phyloP scores from a whole-genome alignment of 1,140 invertebrate genomes.

The Drosophila sp. region DNA sequence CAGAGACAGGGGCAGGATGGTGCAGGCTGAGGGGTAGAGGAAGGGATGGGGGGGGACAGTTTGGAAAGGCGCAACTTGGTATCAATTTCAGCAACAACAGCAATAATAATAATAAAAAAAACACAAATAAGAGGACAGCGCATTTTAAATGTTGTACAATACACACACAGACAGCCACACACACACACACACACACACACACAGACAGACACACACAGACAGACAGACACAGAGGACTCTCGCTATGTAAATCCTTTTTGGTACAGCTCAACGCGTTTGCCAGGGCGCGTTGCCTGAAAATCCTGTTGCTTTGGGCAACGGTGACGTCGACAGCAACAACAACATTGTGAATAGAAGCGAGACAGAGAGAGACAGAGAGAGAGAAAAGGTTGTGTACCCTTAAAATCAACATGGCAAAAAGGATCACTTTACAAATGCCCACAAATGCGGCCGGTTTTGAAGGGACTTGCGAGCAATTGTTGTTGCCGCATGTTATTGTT shows the following conservation, averaged over 20 bases:
- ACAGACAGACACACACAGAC: not conserved
- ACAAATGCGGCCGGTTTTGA: slow-evolving; percentile 70
- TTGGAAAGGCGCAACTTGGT: slow-evolving; percentile 37
- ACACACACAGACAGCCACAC: slow-evolving; percentile 21
- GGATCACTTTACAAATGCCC: slow-evolving; percentile 79
- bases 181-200: slow-evolving; percentile 7
- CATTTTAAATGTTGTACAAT: slow-evolving; percentile 50
- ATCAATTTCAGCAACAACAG: slow-evolving; percentile 48
- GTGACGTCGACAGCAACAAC: slow-evolving; percentile 25
- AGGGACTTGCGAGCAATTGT: slow-evolving; percentile 32
- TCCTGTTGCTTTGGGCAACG: slow-evolving; percentile 73
- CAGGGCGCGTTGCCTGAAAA: slow-evolving; percentile 53
- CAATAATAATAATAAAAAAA: slow-evolving; percentile 31
- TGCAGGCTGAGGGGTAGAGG: not conserved
- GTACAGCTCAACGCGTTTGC: slow-evolving; percentile 70
- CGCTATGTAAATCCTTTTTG: slow-evolving; percentile 69
- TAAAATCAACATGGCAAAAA: slow-evolving; percentile 72
- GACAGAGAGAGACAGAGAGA: no score
- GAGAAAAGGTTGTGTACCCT: slow-evolving; percentile 51
- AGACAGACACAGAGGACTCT: not conserved
- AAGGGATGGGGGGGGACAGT: no score
- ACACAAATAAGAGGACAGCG: slow-evolving; percentile 37
- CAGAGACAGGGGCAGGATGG: not conserved
- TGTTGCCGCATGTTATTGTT: slow-evolving; percentile 30
- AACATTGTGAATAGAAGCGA: slow-evolving; percentile 21